Conservation (phyloP, 2,888 invertebrate species). For the Aphidoletes aphidimyza region DNA sequence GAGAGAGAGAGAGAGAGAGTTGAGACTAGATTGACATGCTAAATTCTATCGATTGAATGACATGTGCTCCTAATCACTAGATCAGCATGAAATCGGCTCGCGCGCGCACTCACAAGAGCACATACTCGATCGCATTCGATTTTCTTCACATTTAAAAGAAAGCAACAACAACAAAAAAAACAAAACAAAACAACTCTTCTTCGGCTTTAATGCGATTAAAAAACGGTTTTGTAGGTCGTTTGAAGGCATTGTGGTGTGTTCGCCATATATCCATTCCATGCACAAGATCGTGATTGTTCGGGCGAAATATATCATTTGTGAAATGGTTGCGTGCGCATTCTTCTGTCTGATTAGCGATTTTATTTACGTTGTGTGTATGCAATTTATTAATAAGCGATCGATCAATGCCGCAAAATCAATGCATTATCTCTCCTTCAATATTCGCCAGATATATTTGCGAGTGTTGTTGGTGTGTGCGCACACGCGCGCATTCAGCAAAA, state of each 20-base stretch:
- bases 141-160: background rate
- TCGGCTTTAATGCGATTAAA: conserved; percentile 12
- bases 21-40: conserved; percentile 28
- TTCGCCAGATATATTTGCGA: too few species aligned
- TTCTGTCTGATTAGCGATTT: conserved; percentile 54
- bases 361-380: conserved; percentile 53
- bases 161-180: too few species aligned
- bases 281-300: background rate
- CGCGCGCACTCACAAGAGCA: background rate
- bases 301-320: conserved; percentile 51
- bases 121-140: background rate
- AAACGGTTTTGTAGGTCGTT: conserved; percentile 51
- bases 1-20: too few species aligned
- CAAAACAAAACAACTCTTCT: too few species aligned
- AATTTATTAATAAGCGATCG: conserved; percentile 54
- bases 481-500: too few species aligned
- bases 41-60: conserved; percentile 32
- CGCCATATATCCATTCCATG: too few species aligned
- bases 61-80: conserved; percentile 15
- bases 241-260: conserved; percentile 1
- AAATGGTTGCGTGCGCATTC: conserved; percentile 51
- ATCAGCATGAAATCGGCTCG: background rate
- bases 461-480: too few species aligned
- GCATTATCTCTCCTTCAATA: background rate
- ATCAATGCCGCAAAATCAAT: conserved; percentile 50